These are phyloP conservation scores for Apogon talboti DNA, from an alignment of 2,797 vertebrate genomes.

Conservation along the genomic window DNA sequence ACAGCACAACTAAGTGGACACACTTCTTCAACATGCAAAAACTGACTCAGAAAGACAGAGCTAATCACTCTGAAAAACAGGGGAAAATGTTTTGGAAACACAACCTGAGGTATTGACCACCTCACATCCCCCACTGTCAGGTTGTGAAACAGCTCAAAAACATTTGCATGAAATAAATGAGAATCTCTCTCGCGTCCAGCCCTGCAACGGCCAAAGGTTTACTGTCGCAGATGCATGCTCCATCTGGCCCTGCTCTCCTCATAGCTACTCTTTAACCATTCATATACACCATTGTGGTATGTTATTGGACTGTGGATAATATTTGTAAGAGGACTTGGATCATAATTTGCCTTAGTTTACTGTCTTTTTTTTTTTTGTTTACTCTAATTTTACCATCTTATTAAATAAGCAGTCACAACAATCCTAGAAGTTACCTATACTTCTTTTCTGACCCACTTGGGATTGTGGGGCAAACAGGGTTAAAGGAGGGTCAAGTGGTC, in stretches of 20 bases:
- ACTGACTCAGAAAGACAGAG: slow-evolving; percentile 33
- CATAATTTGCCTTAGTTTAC: neutral
- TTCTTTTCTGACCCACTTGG: slow-evolving; percentile 46
- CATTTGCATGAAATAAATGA: slow-evolving; percentile 85
- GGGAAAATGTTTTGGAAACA: slow-evolving; percentile 52
- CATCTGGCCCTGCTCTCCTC: slow-evolving; percentile 74
- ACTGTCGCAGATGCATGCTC: slow-evolving; percentile 80
- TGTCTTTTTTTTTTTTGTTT: no score
- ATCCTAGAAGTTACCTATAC: slow-evolving; percentile 34
- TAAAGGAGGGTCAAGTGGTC: slow-evolving; percentile 64
- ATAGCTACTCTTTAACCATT: slow-evolving; percentile 29
- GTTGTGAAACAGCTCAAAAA: slow-evolving; percentile 68
- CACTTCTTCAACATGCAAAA: neutral
- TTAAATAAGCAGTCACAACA: slow-evolving; percentile 4
- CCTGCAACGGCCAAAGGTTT: slow-evolving; percentile 79
- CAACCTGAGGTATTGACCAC: slow-evolving; percentile 65
- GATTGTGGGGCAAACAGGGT: slow-evolving; percentile 47
- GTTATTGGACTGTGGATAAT: slow-evolving; percentile 10
- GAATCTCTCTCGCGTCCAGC: slow-evolving; percentile 72
- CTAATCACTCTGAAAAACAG: slow-evolving; percentile 26
- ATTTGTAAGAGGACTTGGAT: slow-evolving; percentile 8
- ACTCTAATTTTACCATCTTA: no score
- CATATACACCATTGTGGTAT: slow-evolving; percentile 6
- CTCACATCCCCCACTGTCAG: slow-evolving; percentile 71
- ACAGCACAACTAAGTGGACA: slow-evolving; percentile 3